Evolutionary conservation across 2,888 invertebrate species (phyloP), one percentile per base, ranked within the genome.

Genomic region (Halictus ligatus): DNA sequence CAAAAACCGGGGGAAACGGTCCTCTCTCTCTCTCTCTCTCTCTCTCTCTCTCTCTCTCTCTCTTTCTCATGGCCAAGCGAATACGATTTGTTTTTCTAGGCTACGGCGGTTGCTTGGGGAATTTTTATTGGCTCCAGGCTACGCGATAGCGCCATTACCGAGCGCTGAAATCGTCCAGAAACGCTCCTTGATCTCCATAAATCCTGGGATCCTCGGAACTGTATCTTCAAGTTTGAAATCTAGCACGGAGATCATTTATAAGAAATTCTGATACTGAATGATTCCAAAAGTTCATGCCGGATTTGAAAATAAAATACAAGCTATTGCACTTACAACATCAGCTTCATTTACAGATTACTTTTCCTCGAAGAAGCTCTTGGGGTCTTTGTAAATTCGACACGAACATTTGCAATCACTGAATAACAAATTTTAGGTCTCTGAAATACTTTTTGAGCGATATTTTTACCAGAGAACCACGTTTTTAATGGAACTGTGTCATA

Each of bases 51-150:
- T 21, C 60, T 25, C 50, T 13, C 60, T 12, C 18, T 50, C 50
- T 50, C 50, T 18, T 18, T 12, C 50, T 50, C 50, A 8, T 8
- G 43, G 43, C 8, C 43, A 5, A 29, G 7, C 60, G 29, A 64
- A 25, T 29, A 29, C 60, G 29, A 64, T 64, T 64, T 64, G 25
- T 64, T 64, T 64, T 64, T 64, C 15, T 64, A 29, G 60, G 15
- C 54, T 21, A 29, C 60, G 7, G 25, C 67, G 67, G 35, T 8
- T 8, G 69, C 12, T 40, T 21, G 21, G 0, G 10, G 69, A 40
- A 69, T 69, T 69, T 69, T 69, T 69, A 69, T 69, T 35, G n/a
- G 69, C 69, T 21, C 12, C 21, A 21, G 21, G 40, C 25, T 69
- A 21, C 40, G 40, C 21, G 40, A 69, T 69, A 21, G 21, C 18